phyloP scores from a whole-genome alignment of 2,113 vertebrate genomes.

The Crotalus viridis region DNA sequence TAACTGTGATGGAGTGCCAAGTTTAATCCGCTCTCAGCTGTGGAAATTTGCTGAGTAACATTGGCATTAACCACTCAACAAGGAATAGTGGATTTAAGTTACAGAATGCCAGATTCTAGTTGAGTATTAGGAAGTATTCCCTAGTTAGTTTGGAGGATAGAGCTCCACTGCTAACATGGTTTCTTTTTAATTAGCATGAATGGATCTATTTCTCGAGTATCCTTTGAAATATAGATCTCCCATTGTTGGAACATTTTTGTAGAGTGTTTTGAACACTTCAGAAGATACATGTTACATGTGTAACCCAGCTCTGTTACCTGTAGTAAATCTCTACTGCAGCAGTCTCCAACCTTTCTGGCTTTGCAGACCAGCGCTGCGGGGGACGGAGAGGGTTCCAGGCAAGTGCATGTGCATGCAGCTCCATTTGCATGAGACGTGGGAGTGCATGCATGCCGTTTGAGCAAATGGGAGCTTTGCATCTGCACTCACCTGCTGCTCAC shows the following conservation, averaged over 20 bases:
- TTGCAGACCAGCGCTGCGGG: neutral
- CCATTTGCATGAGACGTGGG: neutral
- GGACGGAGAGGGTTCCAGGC: too few relatives aligned
- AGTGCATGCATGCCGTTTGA: too few relatives aligned
- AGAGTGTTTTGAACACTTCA: neutral
- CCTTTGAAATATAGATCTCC: neutral
- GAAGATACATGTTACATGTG: too few relatives aligned
- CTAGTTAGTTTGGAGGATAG: neutral
- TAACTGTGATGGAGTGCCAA: neutral
- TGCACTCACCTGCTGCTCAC: neutral
- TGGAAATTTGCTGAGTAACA: neutral
- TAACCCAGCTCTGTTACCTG: too few relatives aligned
- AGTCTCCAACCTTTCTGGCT: neutral
- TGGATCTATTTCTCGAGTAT: neutral
- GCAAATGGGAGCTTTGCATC: neutral
- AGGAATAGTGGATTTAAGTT: neutral
- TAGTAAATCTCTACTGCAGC: neutral
- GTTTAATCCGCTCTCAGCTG: neutral
- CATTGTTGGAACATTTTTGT: neutral
- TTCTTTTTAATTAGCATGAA: neutral
- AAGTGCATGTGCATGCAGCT: neutral
- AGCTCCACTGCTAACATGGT: neutral
- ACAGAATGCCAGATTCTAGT: neutral
- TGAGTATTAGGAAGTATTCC: neutral
- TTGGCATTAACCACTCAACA: neutral